Evolutionary conservation across 2,113 vertebrate genomes (phyloP).

Genomic region (Channa maculata): DNA sequence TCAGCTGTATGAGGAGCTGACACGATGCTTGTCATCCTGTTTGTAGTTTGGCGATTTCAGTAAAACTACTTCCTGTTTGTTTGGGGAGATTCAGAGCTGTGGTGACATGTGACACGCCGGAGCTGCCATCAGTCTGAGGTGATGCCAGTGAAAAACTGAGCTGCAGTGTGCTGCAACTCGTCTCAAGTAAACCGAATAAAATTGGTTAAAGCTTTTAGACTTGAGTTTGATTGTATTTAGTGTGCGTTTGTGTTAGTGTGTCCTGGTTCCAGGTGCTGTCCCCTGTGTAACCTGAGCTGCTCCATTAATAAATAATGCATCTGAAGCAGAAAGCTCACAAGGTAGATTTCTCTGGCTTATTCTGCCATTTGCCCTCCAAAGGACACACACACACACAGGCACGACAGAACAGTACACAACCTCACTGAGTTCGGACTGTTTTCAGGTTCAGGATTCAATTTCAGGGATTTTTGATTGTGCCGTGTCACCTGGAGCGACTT

Average conservation of each 20-base stretch:
- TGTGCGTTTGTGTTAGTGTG: constrained; percentile 10
- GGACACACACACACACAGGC: constrained; percentile 4
- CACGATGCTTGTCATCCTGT: neutral
- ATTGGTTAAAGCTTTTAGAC: too few species aligned
- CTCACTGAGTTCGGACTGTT: neutral
- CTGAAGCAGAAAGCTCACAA: constrained; percentile 36
- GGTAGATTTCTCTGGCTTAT: constrained; percentile 21
- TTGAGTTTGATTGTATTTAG: too few species aligned
- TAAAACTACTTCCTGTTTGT: constrained; percentile 22
- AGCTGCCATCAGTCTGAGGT: neutral
- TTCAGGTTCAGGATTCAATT: constrained; percentile 7
- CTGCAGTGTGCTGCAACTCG: neutral
- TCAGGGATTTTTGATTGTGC: neutral
- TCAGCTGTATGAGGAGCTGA: too few species aligned
- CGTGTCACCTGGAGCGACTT: constrained; percentile 12
- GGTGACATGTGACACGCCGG: neutral
- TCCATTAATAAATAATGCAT: constrained; percentile 71
- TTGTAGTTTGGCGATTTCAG: neutral
- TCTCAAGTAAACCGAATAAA: too few species aligned
- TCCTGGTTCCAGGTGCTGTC: constrained; percentile 62
- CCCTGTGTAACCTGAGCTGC: constrained; percentile 59
- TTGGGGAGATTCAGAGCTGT: neutral
- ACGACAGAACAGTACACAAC: neutral
- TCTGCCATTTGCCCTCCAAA: constrained; percentile 51
- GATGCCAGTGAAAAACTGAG: neutral